Conservation (phyloP, 1,140 invertebrate genomes). For the Lepidostoma basale region DNA sequence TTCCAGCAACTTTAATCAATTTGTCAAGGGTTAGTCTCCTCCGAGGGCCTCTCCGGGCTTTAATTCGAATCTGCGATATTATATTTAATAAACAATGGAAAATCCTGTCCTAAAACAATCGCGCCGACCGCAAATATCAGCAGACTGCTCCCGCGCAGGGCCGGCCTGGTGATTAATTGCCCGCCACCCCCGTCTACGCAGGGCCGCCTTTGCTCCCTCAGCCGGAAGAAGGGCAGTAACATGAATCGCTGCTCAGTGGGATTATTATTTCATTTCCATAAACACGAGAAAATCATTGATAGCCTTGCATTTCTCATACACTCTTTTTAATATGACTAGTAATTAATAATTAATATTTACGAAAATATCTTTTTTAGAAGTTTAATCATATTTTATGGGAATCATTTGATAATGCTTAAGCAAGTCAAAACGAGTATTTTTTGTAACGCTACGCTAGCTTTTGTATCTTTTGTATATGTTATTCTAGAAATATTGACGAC, state of each 20-base stretch:
- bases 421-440: no score
- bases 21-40: background rate
- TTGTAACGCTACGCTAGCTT: no score
- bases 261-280: slow-evolving; percentile 18
- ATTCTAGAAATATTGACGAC: no score
- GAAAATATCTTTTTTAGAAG: no score
- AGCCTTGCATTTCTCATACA: no score
- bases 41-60: background rate
- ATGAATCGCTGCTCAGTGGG: background rate
- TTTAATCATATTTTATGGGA: no score
- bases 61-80: slow-evolving; percentile 23
- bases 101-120: slow-evolving; percentile 13
- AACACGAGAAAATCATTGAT: background rate
- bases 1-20: slow-evolving; percentile 10
- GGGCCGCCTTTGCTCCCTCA: background rate
- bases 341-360: no score
- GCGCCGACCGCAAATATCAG: slow-evolving; percentile 12
- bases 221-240: slow-evolving; percentile 3
- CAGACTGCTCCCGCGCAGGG: slow-evolving; percentile 2
- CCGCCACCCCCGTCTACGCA: background rate
- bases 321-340: no score
- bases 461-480: no score
- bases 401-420: no score
- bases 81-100: slow-evolving; percentile 26
- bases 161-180: slow-evolving; percentile 1